phyloP scores from a whole-genome alignment of 2,888 invertebrate genomes.

The Thymelicus acteon region DNA sequence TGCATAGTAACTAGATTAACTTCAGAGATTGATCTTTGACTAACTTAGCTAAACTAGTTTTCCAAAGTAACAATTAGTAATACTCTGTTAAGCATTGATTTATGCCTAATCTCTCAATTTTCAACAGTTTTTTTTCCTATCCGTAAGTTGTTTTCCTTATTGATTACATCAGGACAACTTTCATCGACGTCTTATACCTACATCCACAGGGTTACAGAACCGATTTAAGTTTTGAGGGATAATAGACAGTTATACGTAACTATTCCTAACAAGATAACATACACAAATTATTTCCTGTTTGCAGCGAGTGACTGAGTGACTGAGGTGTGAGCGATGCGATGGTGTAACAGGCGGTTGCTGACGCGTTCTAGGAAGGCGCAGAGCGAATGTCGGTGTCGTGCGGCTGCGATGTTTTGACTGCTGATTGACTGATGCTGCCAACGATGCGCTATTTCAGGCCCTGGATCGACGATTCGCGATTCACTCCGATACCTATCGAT shows the following conservation, averaged over 20 bases:
- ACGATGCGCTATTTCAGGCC: slow-evolving; percentile 48
- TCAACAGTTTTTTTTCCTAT: too few relatives aligned
- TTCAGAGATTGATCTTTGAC: too few relatives aligned
- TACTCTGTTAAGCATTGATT: too few relatives aligned
- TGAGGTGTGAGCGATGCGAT: slow-evolving; percentile 13
- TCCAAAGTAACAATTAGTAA: too few relatives aligned
- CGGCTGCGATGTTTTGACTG: slow-evolving; percentile 70
- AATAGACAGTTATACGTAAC: slow-evolving; percentile 9
- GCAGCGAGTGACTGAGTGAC: slow-evolving; percentile 10
- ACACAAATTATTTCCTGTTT: slow-evolving; percentile 45
- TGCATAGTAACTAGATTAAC: too few relatives aligned
- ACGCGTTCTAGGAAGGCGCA: slow-evolving; percentile 64
- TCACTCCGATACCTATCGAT: slow-evolving; percentile 21
- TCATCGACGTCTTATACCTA: too few relatives aligned
- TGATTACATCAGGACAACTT: too few relatives aligned
- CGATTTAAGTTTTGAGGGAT: neutral
- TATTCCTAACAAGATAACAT: slow-evolving; percentile 17
- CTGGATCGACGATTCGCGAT: slow-evolving; percentile 18
- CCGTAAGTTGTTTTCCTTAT: too few relatives aligned
- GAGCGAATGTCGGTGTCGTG: slow-evolving; percentile 49
- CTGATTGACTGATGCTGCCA: slow-evolving; percentile 76
- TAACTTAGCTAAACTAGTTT: too few relatives aligned
- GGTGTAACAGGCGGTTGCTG: slow-evolving; percentile 38
- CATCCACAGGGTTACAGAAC: too few relatives aligned
- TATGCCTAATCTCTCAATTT: too few relatives aligned